Conservation (phyloP, 2,888 invertebrate species). For the Torymus auratus region DNA sequence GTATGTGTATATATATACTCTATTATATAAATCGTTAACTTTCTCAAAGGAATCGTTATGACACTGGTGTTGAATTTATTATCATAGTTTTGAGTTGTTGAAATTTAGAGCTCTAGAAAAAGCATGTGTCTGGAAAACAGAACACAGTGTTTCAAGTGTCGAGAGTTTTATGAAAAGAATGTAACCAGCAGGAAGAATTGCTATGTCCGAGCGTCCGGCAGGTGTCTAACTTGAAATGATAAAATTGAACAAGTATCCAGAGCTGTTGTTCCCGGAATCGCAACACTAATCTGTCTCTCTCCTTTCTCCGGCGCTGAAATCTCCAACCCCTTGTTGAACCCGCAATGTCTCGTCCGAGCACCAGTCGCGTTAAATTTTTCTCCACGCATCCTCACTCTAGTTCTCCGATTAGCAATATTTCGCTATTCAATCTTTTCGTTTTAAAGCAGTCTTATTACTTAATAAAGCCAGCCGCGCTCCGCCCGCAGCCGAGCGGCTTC, state of each 20-base stretch:
- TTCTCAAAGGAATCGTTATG: not conserved
- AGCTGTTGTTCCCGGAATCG: too few species aligned
- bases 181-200: not conserved
- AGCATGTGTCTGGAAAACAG: not conserved
- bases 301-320: conserved; percentile 54
- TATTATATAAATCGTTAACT: not conserved
- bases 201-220: not conserved
- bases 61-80: not conserved
- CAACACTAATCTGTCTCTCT: conserved; percentile 6
- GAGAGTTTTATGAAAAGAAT: conserved; percentile 18
- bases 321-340: conserved; percentile 48
- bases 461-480: conserved; percentile 53
- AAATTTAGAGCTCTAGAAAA: not conserved
- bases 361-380: conserved; percentile 42
- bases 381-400: conserved; percentile 49
- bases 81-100: not conserved
- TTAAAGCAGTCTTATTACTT: conserved; percentile 71
- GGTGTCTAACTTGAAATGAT: too few species aligned
- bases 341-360: conserved; percentile 49
- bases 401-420: conserved; percentile 65
- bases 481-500: conserved; percentile 5
- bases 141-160: not conserved
- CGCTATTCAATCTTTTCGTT: conserved; percentile 61
- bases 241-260: too few species aligned
- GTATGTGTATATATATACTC: conserved; percentile 5